Evolutionary conservation across 2,888 invertebrate genomes (phyloP), one percentile per base, ranked within the genome.

Genomic region (Strigamia maritima): DNA sequence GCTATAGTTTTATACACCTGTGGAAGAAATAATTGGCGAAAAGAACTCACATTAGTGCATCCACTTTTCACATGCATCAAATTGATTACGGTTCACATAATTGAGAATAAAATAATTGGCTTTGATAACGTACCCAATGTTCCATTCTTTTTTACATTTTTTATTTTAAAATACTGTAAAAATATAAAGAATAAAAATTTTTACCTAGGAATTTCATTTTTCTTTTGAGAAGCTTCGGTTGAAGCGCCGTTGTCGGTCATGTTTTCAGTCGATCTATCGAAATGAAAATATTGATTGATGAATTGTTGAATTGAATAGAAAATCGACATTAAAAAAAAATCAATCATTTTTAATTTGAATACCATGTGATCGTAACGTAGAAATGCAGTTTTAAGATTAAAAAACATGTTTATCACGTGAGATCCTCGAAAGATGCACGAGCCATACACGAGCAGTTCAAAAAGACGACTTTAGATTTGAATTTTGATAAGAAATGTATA

Each of bases 391-490:
- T 26, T 26, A 1, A 0, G 24, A 0, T 10, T 28, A 14, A 0
- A 12, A 70, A 70, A 70, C 70, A 26, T 70, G 70, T 26, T 70
- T 26, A 70, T 70, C 70, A 70, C 70, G 70, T 70, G 70, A n/a
- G 26, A 65, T 6, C 26, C 26, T 70, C 1, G 26, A 70, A 26
- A 70, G n/a, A 2, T 19, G 54, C n/a, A 35, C 35, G 35, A 35
- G n/a, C n/a, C n/a, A n/a, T 44, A 19, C 22, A 54, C 7, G 54
- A 19, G 54, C 19, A 54, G 54, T 2, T 35, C 35, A 35, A 35
- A 35, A 35, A 35, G 35, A 35, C 35, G 4, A 7, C 4, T 4
- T 7, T 7, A 35, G 4, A 35, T 35, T 35, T 35, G 4, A 35
- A 35, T 7, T 35, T 35, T 35, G 35, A 10, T 35, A 35, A 35